phyloP scores from a whole-genome alignment of 2,797 vertebrate genomes.

The Syngnathus acus region DNA sequence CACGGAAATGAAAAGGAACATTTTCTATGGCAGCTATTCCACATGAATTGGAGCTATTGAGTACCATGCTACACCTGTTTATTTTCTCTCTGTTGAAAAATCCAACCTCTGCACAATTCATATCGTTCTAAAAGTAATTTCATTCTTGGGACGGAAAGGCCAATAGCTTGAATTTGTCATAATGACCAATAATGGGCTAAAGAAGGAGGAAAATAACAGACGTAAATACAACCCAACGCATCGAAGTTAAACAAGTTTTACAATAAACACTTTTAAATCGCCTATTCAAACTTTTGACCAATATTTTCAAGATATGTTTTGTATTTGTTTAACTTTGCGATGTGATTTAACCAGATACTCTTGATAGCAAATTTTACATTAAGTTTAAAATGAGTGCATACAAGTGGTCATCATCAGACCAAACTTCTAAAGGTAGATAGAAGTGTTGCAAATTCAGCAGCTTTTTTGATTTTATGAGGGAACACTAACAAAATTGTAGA shows the following conservation, averaged over 20 bases:
- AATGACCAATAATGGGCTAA: background rate
- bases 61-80: conserved; percentile 37
- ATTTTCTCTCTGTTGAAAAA: conserved; percentile 50
- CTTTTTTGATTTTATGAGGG: background rate
- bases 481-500: background rate
- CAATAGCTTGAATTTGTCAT: background rate
- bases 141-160: background rate
- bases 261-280: background rate
- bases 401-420: background rate
- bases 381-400: background rate
- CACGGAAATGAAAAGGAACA: conserved; percentile 57
- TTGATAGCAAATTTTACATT: background rate
- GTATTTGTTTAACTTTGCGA: background rate
- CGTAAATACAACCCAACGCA: background rate
- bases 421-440: background rate
- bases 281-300: background rate
- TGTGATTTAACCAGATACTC: background rate
- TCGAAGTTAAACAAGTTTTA: background rate
- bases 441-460: background rate
- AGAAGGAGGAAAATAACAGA: background rate
- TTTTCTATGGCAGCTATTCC: conserved; percentile 66
- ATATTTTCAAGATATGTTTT: background rate
- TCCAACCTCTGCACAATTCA: conserved; percentile 31
- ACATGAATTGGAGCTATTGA: conserved; percentile 52
- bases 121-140: background rate